phyloP scores from a whole-genome alignment of 2,888 invertebrate species.

The Melanargia galathea region DNA sequence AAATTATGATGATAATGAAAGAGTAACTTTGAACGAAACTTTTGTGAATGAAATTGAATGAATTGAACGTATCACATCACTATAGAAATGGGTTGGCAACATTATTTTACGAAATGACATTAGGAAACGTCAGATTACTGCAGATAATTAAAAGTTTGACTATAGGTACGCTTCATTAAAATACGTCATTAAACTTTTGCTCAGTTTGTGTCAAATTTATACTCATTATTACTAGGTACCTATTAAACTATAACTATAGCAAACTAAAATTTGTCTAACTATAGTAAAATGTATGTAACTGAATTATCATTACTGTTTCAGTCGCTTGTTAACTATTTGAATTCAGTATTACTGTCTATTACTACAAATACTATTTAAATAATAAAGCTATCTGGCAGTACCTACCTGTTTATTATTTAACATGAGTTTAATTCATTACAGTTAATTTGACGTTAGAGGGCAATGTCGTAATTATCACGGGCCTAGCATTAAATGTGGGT shows the following conservation, averaged over 20 bases:
- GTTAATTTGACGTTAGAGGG: slow-evolving; percentile 17
- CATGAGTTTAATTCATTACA: slow-evolving; percentile 14
- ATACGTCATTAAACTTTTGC: neutral
- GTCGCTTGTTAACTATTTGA: neutral
- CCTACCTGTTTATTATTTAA: slow-evolving; percentile 3
- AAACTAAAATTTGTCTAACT: neutral
- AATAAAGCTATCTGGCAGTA: slow-evolving; percentile 1
- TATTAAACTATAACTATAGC: too few relatives aligned
- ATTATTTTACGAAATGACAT: too few relatives aligned
- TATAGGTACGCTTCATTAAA: neutral
- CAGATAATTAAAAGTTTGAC: too few relatives aligned
- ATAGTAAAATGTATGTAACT: neutral
- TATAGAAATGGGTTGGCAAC: too few relatives aligned
- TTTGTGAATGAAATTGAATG: too few relatives aligned
- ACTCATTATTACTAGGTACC: neutral
- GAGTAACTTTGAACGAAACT: too few relatives aligned
- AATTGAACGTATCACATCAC: too few relatives aligned
- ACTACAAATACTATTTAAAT: too few relatives aligned
- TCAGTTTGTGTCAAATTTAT: neutral
- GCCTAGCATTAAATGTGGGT: slow-evolving; percentile 20
- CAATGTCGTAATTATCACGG: slow-evolving; percentile 19
- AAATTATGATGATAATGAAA: too few relatives aligned
- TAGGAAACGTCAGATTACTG: too few relatives aligned
- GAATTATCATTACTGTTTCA: neutral
- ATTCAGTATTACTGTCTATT: neutral